These are phyloP conservation scores for Ceratina calcarata DNA, from an alignment of 1,140 invertebrate species.

Conservation along the genomic window DNA sequence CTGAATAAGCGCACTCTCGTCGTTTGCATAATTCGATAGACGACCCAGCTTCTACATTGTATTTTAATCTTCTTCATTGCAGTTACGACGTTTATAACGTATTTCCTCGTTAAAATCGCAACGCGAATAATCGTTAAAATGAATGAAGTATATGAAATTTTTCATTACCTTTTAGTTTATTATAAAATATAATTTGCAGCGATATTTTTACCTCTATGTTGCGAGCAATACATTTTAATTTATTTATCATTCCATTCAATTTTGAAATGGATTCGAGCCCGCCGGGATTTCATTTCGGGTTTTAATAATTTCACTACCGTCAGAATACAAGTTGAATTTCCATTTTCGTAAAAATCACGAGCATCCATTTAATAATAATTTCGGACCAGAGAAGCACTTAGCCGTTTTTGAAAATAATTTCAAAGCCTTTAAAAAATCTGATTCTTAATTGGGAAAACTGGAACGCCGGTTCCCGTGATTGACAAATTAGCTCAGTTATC, in stretches of 20 bases:
- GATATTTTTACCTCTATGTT: no score
- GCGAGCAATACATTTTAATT: background rate
- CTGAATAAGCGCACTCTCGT: constrained; percentile 36
- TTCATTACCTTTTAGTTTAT: no score
- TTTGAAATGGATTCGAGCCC: constrained; percentile 11
- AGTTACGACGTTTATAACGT: constrained; percentile 21
- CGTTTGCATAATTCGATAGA: constrained; percentile 51
- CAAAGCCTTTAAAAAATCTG: no score
- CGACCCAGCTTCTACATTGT: constrained; percentile 33
- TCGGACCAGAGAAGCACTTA: background rate
- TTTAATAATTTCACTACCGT: background rate
- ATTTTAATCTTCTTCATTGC: constrained; percentile 47
- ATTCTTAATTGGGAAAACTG: no score
- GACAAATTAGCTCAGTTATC: no score
- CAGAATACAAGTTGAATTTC: background rate
- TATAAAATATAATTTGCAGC: no score
- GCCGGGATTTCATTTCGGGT: constrained; percentile 5
- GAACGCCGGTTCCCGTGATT: no score
- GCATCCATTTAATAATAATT: background rate
- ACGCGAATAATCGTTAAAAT: constrained; percentile 12
- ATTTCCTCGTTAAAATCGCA: constrained; percentile 10
- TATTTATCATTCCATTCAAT: background rate
- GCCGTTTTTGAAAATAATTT: constrained; percentile 28
- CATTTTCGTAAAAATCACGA: background rate
- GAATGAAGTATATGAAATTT: background rate